phyloP scores from a whole-genome alignment of 2,888 invertebrate genomes.

The Pristionchus maxplancki region DNA sequence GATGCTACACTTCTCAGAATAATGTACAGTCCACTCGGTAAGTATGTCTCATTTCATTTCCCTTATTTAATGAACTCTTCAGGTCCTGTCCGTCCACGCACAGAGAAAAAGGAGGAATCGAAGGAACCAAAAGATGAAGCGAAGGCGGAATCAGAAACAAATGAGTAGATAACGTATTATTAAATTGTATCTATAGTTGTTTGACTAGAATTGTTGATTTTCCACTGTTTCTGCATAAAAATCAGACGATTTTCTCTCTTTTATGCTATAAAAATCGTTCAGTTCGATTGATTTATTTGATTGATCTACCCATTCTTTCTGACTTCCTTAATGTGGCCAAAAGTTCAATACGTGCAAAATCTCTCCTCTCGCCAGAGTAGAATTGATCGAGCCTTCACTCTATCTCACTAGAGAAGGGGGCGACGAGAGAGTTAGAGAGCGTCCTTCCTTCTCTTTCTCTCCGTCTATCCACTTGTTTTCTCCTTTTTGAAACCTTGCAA shows the following conservation, averaged over 20 bases:
- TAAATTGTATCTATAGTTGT: neutral
- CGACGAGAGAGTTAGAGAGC: constrained; percentile 26
- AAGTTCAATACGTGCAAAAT: constrained; percentile 11
- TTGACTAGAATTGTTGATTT: constrained; percentile 3
- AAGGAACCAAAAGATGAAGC: neutral
- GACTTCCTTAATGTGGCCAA: neutral
- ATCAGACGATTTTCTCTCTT: neutral
- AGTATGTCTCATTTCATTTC: neutral
- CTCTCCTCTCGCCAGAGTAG: neutral
- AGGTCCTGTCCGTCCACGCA: neutral
- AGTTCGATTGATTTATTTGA: neutral
- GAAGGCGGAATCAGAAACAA: neutral
- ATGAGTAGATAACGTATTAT: neutral
- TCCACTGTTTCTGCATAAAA: constrained; percentile 13
- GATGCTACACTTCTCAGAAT: constrained; percentile 91
- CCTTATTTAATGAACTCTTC: neutral
- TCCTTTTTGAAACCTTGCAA: neutral
- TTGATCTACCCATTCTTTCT: neutral
- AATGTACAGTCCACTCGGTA: constrained; percentile 50
- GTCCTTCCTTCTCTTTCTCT: neutral
- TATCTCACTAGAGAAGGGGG: constrained; percentile 30
- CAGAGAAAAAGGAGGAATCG: neutral
- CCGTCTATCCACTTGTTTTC: constrained; percentile 20
- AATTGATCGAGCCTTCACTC: constrained; percentile 44
- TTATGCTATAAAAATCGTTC: neutral